These are phyloP conservation scores for Molossus alvarezi DNA, from an alignment of 2,797 vertebrate species.

Conservation along the genomic window DNA sequence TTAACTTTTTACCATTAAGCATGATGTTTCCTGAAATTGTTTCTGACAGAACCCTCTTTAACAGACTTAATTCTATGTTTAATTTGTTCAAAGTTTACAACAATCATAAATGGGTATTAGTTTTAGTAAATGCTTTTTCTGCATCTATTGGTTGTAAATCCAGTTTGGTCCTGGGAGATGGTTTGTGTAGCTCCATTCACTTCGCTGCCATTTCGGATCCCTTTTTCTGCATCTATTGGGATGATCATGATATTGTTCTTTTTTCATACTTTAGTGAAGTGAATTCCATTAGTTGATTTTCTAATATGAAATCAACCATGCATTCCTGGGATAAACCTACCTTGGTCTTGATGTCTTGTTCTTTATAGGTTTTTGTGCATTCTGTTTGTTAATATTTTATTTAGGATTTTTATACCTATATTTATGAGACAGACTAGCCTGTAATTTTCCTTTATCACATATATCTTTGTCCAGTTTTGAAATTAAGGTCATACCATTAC, in stretches of 20 bases:
- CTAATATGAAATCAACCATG: not conserved
- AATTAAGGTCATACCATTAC: not conserved
- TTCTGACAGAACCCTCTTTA: not conserved
- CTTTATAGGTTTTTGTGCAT: not conserved
- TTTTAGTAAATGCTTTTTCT: not conserved
- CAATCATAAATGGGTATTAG: not conserved
- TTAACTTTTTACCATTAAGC: not conserved
- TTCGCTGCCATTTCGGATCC: too few species aligned
- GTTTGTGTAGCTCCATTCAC: too few species aligned
- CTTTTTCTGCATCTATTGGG: not conserved
- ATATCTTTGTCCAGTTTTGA: not conserved
- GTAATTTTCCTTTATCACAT: not conserved
- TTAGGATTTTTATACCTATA: not conserved
- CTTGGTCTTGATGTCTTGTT: not conserved
- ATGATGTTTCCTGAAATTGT: not conserved
- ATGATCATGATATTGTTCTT: not conserved
- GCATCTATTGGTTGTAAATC: not conserved
- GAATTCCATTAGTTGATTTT: not conserved
- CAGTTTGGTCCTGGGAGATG: too few species aligned
- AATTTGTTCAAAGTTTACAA: not conserved
- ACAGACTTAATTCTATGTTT: not conserved
- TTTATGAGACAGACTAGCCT: not conserved
- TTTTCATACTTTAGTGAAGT: not conserved
- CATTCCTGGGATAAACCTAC: not conserved
- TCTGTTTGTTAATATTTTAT: constrained; percentile 18